Conservation (phyloP, 92 coral and sea anemone species). For the Palythoa heliodiscus region DNA sequence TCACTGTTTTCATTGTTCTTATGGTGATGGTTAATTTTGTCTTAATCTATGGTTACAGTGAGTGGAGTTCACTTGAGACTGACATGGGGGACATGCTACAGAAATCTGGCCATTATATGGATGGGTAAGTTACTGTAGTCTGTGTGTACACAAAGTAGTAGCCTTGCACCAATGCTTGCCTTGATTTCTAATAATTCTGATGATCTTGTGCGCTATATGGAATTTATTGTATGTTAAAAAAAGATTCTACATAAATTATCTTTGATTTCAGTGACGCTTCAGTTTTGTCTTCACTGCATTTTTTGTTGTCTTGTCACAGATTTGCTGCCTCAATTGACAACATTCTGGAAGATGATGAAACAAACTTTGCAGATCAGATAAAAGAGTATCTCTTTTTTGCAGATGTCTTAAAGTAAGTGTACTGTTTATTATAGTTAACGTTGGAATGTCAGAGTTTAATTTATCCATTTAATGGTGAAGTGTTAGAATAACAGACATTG, state of each 20-base stretch:
- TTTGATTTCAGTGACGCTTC: no score
- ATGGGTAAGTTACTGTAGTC: conserved; percentile 62
- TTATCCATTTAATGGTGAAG: no score
- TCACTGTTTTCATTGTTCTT: background rate
- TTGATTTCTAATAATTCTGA: background rate
- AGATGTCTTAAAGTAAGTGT: conserved; percentile 82
- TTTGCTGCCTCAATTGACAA: conserved; percentile 85
- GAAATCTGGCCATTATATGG: conserved; percentile 98
- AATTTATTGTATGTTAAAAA: no score
- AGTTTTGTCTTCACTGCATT: background rate
- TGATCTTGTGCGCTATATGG: no score
- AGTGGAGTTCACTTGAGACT: conserved; percentile 92
- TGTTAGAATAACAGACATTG: no score
- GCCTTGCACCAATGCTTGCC: background rate
- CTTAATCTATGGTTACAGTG: conserved; percentile 52
- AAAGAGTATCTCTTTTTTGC: conserved; percentile 86
- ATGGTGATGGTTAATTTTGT: background rate
- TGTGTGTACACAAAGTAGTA: background rate
- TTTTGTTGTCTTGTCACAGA: conserved; percentile 24
- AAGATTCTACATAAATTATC: no score
- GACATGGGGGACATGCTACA: conserved; percentile 97
- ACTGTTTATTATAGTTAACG: background rate
- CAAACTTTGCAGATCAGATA: conserved; percentile 79
- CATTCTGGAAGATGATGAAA: conserved; percentile 84
- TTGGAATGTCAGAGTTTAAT: no score